Evolutionary conservation across 2,888 invertebrate species (phyloP).

Genomic region (Spodoptera littoralis): DNA sequence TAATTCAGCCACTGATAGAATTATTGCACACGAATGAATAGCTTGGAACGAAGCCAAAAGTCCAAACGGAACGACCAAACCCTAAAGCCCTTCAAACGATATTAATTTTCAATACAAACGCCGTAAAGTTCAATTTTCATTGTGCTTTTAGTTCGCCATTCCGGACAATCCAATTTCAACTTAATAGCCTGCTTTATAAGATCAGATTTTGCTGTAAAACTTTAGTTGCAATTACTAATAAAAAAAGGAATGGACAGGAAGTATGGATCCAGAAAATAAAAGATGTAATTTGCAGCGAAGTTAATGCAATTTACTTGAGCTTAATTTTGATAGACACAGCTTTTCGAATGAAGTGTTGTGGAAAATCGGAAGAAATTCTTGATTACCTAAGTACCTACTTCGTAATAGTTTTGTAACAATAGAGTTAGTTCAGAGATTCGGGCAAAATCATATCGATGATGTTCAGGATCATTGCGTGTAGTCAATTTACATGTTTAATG

Average conservation of each 20-base stretch:
- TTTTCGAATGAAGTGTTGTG: conserved; percentile 20
- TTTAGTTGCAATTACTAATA: conserved; percentile 33
- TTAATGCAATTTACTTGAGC: conserved; percentile 51
- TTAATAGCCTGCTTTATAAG: conserved; percentile 19
- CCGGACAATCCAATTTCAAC: conserved; percentile 46
- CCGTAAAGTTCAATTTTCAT: conserved; percentile 58
- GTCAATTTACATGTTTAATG: too few species aligned
- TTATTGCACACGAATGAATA: conserved; percentile 74
- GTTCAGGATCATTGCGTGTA: too few species aligned
- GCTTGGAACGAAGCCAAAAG: conserved; percentile 73
- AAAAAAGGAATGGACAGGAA: conserved; percentile 38
- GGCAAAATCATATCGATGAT: too few species aligned
- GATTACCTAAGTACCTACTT: too few species aligned
- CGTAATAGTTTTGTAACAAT: too few species aligned
- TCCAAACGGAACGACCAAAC: conserved; percentile 40
- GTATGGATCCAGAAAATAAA: conserved; percentile 43
- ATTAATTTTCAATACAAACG: conserved; percentile 59
- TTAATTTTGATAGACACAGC: conserved; percentile 40
- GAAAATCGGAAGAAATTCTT: background rate
- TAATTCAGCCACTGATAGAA: conserved; percentile 75
- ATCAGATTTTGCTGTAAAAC: conserved; percentile 23
- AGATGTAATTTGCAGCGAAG: conserved; percentile 41
- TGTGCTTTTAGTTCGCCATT: conserved; percentile 42
- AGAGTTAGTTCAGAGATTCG: too few species aligned
- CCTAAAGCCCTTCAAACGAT: conserved; percentile 55